Conservation (phyloP, 1,140 invertebrate genomes). For the Drosophila lini region DNA sequence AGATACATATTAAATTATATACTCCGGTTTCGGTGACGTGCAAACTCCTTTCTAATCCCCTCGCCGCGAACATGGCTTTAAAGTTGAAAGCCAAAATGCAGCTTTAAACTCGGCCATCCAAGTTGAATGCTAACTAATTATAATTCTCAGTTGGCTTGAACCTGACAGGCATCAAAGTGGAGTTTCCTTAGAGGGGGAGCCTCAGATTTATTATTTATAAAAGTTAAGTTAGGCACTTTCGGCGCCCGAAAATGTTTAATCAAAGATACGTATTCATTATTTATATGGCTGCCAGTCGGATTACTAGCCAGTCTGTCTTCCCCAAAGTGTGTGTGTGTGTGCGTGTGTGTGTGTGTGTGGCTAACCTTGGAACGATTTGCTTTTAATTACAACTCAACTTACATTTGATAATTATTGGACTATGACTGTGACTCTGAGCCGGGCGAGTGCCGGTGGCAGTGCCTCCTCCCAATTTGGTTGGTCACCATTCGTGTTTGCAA, state of each 20-base stretch:
- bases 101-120: constrained; percentile 11
- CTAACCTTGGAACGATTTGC: constrained; percentile 57
- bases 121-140: constrained; percentile 30
- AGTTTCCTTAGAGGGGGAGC: constrained; percentile 10
- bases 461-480: constrained; percentile 31
- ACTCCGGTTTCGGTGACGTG: background rate
- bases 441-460: constrained; percentile 5
- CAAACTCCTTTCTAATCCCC: constrained; percentile 6
- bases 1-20: background rate
- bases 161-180: constrained; percentile 43
- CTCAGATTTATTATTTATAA: constrained; percentile 64
- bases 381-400: constrained; percentile 63
- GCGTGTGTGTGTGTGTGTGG: background rate
- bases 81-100: background rate
- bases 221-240: constrained; percentile 35
- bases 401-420: constrained; percentile 74
- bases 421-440: constrained; percentile 51
- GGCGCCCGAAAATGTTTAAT: constrained; percentile 48
- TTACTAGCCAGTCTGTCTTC: background rate
- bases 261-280: constrained; percentile 62
- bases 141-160: constrained; percentile 32
- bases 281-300: constrained; percentile 41
- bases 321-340: background rate
- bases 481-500: constrained; percentile 52
- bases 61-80: background rate